Conservation (phyloP, 2,888 invertebrate species). For the Melikaiella ostensackeni region DNA sequence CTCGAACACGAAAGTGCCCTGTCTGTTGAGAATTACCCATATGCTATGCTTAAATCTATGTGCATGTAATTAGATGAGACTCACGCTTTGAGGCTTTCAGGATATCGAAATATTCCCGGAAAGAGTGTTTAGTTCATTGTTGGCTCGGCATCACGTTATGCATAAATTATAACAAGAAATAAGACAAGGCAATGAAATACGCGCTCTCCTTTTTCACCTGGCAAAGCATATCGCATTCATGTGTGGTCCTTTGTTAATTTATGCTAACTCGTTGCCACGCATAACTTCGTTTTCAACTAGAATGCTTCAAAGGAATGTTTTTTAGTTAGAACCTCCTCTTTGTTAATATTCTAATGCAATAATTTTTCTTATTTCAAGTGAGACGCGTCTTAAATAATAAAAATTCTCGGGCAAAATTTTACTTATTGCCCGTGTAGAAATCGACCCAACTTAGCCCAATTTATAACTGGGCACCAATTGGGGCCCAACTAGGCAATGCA, state of each 20-base stretch:
- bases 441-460: too few species aligned
- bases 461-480: too few species aligned
- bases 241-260: conserved; percentile 35
- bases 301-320: conserved; percentile 18
- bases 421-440: too few species aligned
- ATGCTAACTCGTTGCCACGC: conserved; percentile 20
- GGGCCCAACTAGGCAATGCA: too few species aligned
- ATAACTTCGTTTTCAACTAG: conserved; percentile 30
- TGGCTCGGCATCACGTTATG: conserved; percentile 26
- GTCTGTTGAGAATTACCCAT: too few species aligned
- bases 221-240: conserved; percentile 7
- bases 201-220: conserved; percentile 29
- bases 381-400: neutral
- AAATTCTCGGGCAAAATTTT: neutral
- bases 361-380: neutral
- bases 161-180: conserved; percentile 37
- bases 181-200: conserved; percentile 34
- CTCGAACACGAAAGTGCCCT: too few species aligned
- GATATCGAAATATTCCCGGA: conserved; percentile 31
- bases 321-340: neutral
- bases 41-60: neutral
- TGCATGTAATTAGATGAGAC: conserved; percentile 34
- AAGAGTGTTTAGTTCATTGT: conserved; percentile 40
- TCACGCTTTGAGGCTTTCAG: conserved; percentile 9
- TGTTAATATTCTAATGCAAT: neutral